These are phyloP conservation scores for Callocephalon fimbriatum DNA, from an alignment of 2,113 vertebrate species.

Conservation along the genomic window DNA sequence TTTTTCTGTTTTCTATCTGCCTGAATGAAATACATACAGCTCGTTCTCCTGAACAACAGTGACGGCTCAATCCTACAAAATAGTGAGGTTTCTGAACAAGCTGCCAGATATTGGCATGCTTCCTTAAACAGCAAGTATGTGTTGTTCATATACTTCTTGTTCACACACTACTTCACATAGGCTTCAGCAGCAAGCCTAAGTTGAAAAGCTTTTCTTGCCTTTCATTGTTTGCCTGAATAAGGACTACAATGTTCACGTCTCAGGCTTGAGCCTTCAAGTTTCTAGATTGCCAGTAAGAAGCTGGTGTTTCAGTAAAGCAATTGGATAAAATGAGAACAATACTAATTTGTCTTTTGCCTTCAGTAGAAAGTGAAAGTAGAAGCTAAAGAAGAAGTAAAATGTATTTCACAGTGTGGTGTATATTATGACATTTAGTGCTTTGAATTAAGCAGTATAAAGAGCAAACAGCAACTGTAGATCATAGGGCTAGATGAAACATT, in stretches of 20 bases:
- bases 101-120: neutral
- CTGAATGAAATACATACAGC: neutral
- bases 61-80: neutral
- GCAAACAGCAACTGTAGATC: neutral
- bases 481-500: neutral
- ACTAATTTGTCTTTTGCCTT: neutral
- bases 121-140: neutral
- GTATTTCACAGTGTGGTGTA: neutral
- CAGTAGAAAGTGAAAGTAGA: neutral
- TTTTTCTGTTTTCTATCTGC: neutral
- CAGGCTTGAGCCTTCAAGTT: neutral
- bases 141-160: neutral
- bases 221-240: neutral
- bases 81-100: neutral
- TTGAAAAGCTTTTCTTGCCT: neutral
- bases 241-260: neutral
- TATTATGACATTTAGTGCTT: neutral
- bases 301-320: neutral
- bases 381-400: neutral
- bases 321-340: neutral
- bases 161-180: neutral
- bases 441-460: neutral
- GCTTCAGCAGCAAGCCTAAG: neutral
- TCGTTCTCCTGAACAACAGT: neutral
- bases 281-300: neutral